Conservation (phyloP, 1,140 invertebrate species). For the Dendrolimus kikuchii region DNA sequence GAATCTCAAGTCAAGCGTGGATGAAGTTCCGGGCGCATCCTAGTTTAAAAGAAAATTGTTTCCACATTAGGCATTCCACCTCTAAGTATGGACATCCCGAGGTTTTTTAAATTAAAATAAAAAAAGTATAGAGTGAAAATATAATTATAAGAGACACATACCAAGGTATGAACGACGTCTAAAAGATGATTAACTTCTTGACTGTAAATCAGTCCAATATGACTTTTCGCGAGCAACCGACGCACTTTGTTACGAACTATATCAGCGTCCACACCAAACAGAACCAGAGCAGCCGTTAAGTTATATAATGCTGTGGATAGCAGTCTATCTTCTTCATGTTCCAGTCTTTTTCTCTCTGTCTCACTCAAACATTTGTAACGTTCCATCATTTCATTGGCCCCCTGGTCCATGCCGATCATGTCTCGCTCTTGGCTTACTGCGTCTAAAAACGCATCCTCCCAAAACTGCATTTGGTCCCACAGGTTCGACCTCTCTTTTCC, state of each 20-base stretch:
- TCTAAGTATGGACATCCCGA: too few species aligned
- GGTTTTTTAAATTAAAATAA: too few species aligned
- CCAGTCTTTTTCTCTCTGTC: slow-evolving; percentile 94
- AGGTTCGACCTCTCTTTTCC: slow-evolving; percentile 81
- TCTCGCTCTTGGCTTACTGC: slow-evolving; percentile 99
- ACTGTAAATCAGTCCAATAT: slow-evolving; percentile 97
- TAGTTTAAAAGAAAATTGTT: too few species aligned
- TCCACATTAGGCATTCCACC: too few species aligned
- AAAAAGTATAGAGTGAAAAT: too few species aligned
- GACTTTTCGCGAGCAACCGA: slow-evolving; percentile 95
- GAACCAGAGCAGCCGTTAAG: slow-evolving; percentile 95
- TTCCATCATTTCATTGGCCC: slow-evolving; percentile 99
- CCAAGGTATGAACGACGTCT: slow-evolving; percentile 95
- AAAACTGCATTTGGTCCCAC: slow-evolving; percentile 99
- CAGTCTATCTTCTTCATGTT: slow-evolving; percentile 98
- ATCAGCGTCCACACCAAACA: slow-evolving; percentile 90
- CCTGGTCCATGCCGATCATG: slow-evolving; percentile 99
- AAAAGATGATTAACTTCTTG: slow-evolving; percentile 97
- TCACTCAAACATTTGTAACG: slow-evolving; percentile 95
- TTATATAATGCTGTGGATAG: slow-evolving; percentile 97
- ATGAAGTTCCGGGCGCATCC: too few species aligned
- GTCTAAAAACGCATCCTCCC: slow-evolving; percentile 99
- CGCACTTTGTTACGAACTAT: slow-evolving; percentile 95
- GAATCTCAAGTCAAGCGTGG: too few species aligned
- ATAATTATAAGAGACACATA: slow-evolving; percentile 64